phyloP scores from a whole-genome alignment of 2,113 vertebrate genomes.

The Tachysurus vachellii region DNA sequence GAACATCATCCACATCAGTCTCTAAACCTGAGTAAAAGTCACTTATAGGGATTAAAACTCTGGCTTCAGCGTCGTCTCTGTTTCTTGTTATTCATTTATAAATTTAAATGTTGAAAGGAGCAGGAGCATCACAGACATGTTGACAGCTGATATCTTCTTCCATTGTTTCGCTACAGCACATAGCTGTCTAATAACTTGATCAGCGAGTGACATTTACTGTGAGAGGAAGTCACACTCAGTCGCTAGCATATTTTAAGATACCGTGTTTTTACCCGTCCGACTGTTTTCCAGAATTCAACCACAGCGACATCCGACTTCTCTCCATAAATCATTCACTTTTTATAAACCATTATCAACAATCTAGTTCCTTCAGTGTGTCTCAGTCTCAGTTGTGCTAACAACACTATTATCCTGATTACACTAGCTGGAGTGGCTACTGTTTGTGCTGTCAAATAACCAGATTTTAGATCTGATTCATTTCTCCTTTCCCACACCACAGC shows the following conservation, averaged over 20 bases:
- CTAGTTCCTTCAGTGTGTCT: conserved; percentile 33
- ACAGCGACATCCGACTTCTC: background rate
- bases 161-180: background rate
- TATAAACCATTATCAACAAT: conserved; percentile 44
- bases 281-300: background rate
- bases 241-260: background rate
- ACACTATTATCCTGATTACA: conserved; percentile 42
- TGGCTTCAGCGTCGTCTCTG: background rate
- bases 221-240: background rate
- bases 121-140: background rate
- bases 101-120: background rate
- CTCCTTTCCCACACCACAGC: conserved; percentile 35
- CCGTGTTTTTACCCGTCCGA: background rate
- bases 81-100: too few relatives aligned
- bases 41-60: background rate
- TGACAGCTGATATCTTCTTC: background rate
- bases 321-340: conserved; percentile 39
- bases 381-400: conserved; percentile 46
- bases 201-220: background rate
- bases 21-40: background rate
- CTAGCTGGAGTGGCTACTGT: conserved; percentile 35
- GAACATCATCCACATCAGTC: background rate
- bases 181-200: background rate
- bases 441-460: conserved; percentile 19
- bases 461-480: conserved; percentile 37